Base-by-base conservation (phyloP, 2,888 invertebrate species). In the Melinaea marsaeus region DNA sequence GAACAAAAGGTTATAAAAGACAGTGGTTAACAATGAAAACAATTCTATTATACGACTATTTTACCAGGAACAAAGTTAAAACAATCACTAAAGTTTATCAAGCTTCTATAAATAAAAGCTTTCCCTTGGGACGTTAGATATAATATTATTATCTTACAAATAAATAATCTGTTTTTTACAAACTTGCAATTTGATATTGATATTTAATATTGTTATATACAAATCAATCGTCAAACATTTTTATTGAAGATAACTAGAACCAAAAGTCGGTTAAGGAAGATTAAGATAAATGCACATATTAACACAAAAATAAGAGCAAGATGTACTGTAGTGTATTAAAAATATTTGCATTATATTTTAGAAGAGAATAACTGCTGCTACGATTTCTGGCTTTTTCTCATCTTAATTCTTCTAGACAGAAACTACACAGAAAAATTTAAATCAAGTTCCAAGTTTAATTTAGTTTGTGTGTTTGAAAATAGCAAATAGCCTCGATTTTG, bases 381-480 rank as follows among this genome's bases (percentile, higher is more conserved):
- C 48, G 58, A 57, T 65, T 56, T 42, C 11, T 34, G 13, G 45
- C 55, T 60, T 64, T 65, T 65, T 66, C 55, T 60, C 54, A 60
- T 46, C 58, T 67, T 67, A 66, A 70, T 70, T 22, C 22, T 22
- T 22, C 22, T 22, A 22, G 22, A 22, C 22, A 22, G 22, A 22
- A 22, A 22, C 22, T 22, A 22, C 22, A 22, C 22, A 22, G 22
- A 22, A 22, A 22, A 22, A 22, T 22, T 22, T 22, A 22, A 70
- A 64, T 68, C 63, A 62, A 37, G 54, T 59, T 58, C 55, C 63
- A 55, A 62, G 55, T 66, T 64, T 48, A 47, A 22, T 22, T 67
- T 54, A 57, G 61, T 65, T 61, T 61, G 63, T 60, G 63, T 67
- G 59, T 66, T 69, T 67, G 61, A 60, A 69, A 69, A 67, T 67